phyloP scores from a whole-genome alignment of 2,113 vertebrate species.

The Onychorhynchus coronatus region DNA sequence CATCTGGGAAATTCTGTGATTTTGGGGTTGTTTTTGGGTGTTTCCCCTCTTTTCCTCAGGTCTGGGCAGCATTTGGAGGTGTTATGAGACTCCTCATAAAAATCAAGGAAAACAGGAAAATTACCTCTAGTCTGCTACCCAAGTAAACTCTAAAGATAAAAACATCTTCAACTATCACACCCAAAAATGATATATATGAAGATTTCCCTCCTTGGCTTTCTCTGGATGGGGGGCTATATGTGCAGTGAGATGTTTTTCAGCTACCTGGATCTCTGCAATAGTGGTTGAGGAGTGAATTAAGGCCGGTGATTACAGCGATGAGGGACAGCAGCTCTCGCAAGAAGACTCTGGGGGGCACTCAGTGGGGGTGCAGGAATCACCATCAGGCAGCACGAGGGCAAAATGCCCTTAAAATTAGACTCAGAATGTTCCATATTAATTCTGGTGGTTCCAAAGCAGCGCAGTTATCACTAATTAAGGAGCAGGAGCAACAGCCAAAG shows the following conservation, averaged over 20 bases:
- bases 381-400: rapidly evolving
- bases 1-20: background rate
- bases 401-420: background rate
- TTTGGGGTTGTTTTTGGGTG: background rate
- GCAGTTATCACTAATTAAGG: too few relatives aligned
- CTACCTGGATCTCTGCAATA: background rate
- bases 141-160: background rate
- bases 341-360: rapidly evolving
- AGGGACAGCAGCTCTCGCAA: background rate
- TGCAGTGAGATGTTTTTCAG: background rate
- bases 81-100: background rate
- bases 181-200: background rate
- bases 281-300: background rate
- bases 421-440: background rate
- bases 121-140: too few relatives aligned
- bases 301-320: background rate
- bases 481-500: background rate
- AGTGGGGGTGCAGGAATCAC: background rate
- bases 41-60: background rate
- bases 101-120: background rate
- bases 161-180: rapidly evolving
- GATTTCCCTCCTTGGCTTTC: background rate
- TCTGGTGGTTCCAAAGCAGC: background rate
- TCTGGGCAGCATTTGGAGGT: background rate
- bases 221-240: background rate